These are phyloP conservation scores for Megalops atlanticus DNA, from an alignment of 2,113 vertebrate genomes.

Conservation along the genomic window DNA sequence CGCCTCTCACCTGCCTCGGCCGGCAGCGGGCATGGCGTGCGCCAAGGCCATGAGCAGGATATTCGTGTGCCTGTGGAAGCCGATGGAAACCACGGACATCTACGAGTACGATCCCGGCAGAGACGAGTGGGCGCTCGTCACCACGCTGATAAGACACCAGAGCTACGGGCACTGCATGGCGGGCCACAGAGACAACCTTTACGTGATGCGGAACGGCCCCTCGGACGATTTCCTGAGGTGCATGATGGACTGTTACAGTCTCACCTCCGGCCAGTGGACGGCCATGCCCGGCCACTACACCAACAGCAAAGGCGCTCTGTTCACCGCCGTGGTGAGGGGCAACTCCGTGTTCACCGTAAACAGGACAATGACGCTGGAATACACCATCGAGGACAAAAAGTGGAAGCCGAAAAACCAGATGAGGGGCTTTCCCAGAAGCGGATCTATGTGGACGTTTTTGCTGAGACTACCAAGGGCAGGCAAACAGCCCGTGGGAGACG, in stretches of 20 bases:
- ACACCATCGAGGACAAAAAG: conserved; percentile 66
- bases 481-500: background rate
- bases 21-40: conserved; percentile 72
- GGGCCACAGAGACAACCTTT: conserved; percentile 84
- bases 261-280: conserved; percentile 80
- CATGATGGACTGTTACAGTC: conserved; percentile 81
- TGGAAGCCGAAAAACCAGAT: conserved; percentile 79
- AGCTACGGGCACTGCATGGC: conserved; percentile 91
- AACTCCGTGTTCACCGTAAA: conserved; percentile 85
- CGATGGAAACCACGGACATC: conserved; percentile 80
- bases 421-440: conserved; percentile 81
- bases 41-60: conserved; percentile 79
- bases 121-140: conserved; percentile 72
- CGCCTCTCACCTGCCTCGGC: conserved; percentile 75
- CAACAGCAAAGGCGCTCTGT: conserved; percentile 88
- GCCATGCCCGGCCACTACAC: conserved; percentile 82
- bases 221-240: conserved; percentile 86
- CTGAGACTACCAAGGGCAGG: conserved; percentile 69
- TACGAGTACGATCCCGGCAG: conserved; percentile 67
- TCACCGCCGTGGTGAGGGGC: conserved; percentile 75
- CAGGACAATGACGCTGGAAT: conserved; percentile 77
- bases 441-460: conserved; percentile 84
- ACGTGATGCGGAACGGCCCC: conserved; percentile 86
- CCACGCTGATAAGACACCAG: conserved; percentile 75
- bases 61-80: conserved; percentile 87